Conservation (phyloP, 2,113 vertebrate species). For the Tyto alba region DNA sequence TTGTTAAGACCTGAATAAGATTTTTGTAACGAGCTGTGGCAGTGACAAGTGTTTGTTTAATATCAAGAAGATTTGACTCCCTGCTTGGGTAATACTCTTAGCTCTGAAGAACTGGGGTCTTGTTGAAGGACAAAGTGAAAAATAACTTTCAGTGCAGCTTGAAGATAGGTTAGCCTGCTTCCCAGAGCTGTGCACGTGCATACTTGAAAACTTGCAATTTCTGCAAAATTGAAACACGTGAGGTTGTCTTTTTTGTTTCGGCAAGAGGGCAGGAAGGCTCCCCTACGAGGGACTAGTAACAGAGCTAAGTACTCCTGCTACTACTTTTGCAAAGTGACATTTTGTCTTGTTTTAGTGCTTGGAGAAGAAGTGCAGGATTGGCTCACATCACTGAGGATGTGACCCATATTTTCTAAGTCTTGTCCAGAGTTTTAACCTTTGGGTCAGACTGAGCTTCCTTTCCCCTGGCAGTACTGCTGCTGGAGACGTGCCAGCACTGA, state of each 20-base stretch:
- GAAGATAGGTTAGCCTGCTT: neutral
- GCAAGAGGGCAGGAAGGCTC: neutral
- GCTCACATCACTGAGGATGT: accelerated
- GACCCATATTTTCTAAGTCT: accelerated
- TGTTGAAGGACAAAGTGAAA: neutral
- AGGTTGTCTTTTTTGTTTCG: neutral
- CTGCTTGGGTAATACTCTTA: neutral
- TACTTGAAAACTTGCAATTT: accelerated
- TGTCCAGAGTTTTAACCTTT: no score
- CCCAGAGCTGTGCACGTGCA: neutral
- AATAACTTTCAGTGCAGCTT: neutral
- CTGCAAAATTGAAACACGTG: neutral
- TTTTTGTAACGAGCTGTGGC: neutral
- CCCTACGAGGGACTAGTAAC: accelerated
- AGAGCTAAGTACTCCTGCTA: neutral
- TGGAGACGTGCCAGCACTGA: accelerated
- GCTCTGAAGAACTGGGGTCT: neutral
- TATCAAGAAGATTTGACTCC: neutral
- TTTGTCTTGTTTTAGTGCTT: neutral
- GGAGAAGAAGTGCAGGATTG: neutral
- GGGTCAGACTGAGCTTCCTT: neutral
- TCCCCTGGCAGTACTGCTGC: neutral
- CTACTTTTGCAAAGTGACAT: neutral
- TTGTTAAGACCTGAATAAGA: neutral
- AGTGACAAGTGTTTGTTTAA: neutral